Evolutionary conservation across 1,140 invertebrate species (phyloP), one percentile per base, ranked within the genome.

Genomic region (Listronotus oregonensis): DNA sequence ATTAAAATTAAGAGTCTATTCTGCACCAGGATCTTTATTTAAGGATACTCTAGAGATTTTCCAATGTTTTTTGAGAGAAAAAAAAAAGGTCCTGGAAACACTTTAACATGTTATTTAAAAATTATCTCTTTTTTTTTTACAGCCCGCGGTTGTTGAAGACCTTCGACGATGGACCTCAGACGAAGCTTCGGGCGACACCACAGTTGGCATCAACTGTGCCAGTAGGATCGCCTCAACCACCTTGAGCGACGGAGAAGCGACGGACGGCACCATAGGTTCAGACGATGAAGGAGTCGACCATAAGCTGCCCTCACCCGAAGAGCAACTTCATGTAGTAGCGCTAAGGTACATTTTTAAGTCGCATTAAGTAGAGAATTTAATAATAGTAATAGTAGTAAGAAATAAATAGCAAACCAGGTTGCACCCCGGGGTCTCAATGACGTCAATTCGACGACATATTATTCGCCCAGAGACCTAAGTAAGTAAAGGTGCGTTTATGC

Each of bases 141-240:
- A 94, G 91, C 92, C 92, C 52, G 90, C 90, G 60, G 87, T 87
- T 67, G 85, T 93, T 60, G 88, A 89, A 69, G 88, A 91, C 65
- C 82, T 94, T 44, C 84, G 91, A 59, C 85, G 89, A 83, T 94
- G 92, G 91, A 93, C 90, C 34, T 93, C 90, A 32, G 85, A 84
- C 64, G 91, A 94, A 78, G 91, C 91, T 11, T 78, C 93, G 34
- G 91, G 91, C 57, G 90, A 92, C 74, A 84, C 92, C 46, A 93
- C 90, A 12, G 89, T 91, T 12, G 83, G 87, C 15, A 88, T 90
- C 21, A 89, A 91, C 77, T 89, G 89, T 65, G 84, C 87, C n/a
- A 81, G 80, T 72, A 76, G 82, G 32, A 84, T 85, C 46, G 63
- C 75, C 81, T 71, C 81, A 31, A 65, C 72, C 18, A 65, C 72